Conservation (phyloP, 2,888 invertebrate genomes). For the Tortricodes alternella region DNA sequence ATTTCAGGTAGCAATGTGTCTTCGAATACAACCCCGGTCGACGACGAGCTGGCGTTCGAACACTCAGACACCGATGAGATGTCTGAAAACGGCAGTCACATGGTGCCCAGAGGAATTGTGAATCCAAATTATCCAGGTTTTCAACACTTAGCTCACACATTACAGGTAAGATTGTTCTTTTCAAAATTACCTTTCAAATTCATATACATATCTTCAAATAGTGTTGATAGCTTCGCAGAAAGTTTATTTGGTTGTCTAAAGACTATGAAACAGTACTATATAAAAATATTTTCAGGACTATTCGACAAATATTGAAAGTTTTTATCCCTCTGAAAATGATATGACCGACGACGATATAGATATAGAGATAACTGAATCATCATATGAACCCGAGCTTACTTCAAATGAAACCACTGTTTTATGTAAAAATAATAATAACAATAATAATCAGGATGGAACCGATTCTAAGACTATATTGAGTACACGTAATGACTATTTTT, state of each 20-base stretch:
- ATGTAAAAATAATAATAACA: slow-evolving; percentile 65
- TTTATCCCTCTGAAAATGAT: slow-evolving; percentile 79
- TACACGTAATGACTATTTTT: slow-evolving; percentile 38
- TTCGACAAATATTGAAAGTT: slow-evolving; percentile 73
- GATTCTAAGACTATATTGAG: slow-evolving; percentile 40
- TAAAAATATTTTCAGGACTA: slow-evolving; percentile 62
- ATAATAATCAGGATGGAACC: slow-evolving; percentile 56
- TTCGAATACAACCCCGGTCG: slow-evolving; percentile 67
- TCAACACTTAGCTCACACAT: slow-evolving; percentile 89
- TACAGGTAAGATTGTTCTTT: slow-evolving; percentile 82
- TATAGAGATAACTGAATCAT: slow-evolving; percentile 63
- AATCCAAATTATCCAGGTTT: slow-evolving; percentile 94
- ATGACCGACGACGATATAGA: slow-evolving; percentile 78
- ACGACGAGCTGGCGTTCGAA: slow-evolving; percentile 80
- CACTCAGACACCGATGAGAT: slow-evolving; percentile 81
- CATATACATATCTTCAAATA: too few species aligned
- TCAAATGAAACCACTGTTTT: slow-evolving; percentile 47
- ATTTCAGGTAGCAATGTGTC: slow-evolving; percentile 56
- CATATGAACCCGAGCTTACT: slow-evolving; percentile 52
- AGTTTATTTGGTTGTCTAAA: too few species aligned
- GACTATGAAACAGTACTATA: background rate
- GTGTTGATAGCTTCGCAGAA: too few species aligned
- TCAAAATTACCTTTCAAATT: too few species aligned
- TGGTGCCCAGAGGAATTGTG: slow-evolving; percentile 87
- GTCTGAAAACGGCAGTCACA: slow-evolving; percentile 65